Conservation (phyloP, 2,113 vertebrate species). For the Dasyurus viverrinus region DNA sequence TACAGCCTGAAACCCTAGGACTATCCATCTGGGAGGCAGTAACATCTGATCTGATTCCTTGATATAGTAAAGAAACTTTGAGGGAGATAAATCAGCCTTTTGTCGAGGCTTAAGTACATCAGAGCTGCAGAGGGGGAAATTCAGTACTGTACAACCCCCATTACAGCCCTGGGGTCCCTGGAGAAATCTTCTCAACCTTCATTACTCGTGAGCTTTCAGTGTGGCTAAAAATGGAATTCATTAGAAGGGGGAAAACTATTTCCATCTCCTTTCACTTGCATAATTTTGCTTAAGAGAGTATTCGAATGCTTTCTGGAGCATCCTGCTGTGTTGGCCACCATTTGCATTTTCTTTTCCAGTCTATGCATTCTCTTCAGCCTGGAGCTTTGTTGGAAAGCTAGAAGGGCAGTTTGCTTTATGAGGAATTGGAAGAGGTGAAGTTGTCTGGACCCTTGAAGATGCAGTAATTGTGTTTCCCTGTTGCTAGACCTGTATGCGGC, state of each 20-base stretch:
- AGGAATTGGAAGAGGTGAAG: neutral
- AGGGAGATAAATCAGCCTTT: constrained; percentile 47
- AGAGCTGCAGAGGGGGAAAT: neutral
- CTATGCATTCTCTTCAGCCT: neutral
- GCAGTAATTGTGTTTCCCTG: neutral
- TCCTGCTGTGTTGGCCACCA: constrained; percentile 12
- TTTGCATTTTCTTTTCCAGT: constrained; percentile 6
- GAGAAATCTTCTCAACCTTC: constrained; percentile 9
- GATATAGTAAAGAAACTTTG: constrained; percentile 22
- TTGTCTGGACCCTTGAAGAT: neutral
- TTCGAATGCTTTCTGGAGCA: neutral
- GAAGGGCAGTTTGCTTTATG: constrained; percentile 20
- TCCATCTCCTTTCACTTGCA: constrained; percentile 13
- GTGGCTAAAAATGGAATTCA: constrained; percentile 12
- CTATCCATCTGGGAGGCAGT: neutral
- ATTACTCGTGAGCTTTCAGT: constrained; percentile 17
- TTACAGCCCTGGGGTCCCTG: neutral
- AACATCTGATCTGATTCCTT: constrained; percentile 32
- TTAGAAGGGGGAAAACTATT: neutral
- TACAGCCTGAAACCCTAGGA: neutral
- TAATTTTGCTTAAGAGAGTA: constrained; percentile 29
- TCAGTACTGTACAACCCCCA: neutral
- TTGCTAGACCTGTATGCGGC: neutral
- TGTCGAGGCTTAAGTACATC: constrained; percentile 2
- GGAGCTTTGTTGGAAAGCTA: constrained; percentile 8